Evolutionary conservation across 2,888 invertebrate genomes (phyloP), one percentile per base, ranked within the genome.

Genomic region (Leptogaster cylindrica): DNA sequence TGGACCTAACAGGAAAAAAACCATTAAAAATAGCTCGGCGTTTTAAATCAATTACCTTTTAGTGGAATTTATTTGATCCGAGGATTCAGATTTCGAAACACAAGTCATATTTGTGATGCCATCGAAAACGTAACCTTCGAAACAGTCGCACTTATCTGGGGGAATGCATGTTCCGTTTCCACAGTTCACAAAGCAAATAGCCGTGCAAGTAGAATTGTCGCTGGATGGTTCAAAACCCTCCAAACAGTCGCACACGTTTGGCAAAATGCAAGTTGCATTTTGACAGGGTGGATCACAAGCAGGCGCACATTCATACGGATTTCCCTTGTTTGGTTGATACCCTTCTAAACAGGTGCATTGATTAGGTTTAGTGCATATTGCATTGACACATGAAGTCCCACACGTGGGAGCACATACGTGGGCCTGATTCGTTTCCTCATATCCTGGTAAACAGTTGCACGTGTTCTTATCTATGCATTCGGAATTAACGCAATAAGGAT

Each of bases 341-440:
- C 75, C 74, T 12, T 73, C 28, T 58, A 75, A 71, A 46, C 79
- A 79, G 7, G 76, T 52, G 28, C 79, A 79, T 1, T 75, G 18
- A 23, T 80, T 77, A 0, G 80, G 78, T 23, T 78, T 81, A 1
- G 81, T 76, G 67, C 85, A 85, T n/a, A 76, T 75, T 1, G 82
- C 83, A 72, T 82, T 73, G 68, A 72, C 50, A 68, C 82, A 83
- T 0, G 65, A 65, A 0, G 76, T 76, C 5, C 75, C 72, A 71
- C 83, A 82, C 5, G 76, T 51, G 1, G 78, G 77, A 16, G 76
- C 75, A 67, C 80, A 80, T 2, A 72, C 20, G 10, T 74, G 71
- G 1, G 71, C 74, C 3, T 76, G 75, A 18, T 76, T 76, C 0
- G 20, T 50, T 18, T 12, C 5, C 20, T 46, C 4, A 50, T 39